Percentiles rank a stretch among this genome's conserved stretches.
These are phyloP conservation scores for Noctilio leporinus DNA, from an alignment of 2,113 vertebrate genomes.

Conservation along the genomic window DNA sequence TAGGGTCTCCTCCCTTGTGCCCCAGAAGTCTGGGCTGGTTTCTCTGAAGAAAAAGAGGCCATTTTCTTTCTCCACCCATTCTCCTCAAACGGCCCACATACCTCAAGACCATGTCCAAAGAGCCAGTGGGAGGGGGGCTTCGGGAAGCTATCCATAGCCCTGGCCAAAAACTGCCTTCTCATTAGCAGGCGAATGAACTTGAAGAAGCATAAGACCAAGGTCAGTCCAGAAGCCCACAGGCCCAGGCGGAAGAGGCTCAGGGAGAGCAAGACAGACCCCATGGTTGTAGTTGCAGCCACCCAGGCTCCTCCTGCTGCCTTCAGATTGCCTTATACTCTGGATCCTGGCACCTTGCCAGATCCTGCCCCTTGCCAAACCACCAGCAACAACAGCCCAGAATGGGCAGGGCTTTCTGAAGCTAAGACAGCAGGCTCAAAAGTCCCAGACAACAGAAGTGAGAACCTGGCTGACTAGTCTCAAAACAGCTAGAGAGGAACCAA, in stretches of 20 bases:
- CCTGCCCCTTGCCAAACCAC: not conserved
- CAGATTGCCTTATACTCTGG: not conserved
- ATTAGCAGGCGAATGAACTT: slow-evolving; percentile 74
- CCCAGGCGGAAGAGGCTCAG: slow-evolving; percentile 66
- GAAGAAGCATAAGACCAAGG: slow-evolving; percentile 72
- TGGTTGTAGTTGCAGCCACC: not conserved
- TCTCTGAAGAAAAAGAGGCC: not conserved
- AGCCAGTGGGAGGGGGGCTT: slow-evolving; percentile 84
- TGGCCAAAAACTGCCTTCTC: slow-evolving; percentile 71
- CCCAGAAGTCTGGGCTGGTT: not conserved
- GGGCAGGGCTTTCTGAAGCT: not conserved
- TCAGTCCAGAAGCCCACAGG: slow-evolving; percentile 73
- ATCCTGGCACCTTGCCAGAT: not conserved
- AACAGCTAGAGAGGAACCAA: not conserved
- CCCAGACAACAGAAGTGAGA: not conserved
- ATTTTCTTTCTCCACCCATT: not conserved
- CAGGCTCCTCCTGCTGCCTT: not conserved
- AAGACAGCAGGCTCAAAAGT: not conserved
- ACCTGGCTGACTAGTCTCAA: not conserved
- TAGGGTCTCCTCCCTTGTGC: not conserved
- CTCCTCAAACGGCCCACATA: slow-evolving; percentile 39
- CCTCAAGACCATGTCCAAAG: slow-evolving; percentile 81
- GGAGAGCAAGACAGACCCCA: slow-evolving; percentile 43
- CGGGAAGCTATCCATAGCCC: slow-evolving; percentile 78
- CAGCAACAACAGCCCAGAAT: not conserved